phyloP scores from a whole-genome alignment of 1,140 invertebrate genomes.

The Drosophila tsacasi region DNA sequence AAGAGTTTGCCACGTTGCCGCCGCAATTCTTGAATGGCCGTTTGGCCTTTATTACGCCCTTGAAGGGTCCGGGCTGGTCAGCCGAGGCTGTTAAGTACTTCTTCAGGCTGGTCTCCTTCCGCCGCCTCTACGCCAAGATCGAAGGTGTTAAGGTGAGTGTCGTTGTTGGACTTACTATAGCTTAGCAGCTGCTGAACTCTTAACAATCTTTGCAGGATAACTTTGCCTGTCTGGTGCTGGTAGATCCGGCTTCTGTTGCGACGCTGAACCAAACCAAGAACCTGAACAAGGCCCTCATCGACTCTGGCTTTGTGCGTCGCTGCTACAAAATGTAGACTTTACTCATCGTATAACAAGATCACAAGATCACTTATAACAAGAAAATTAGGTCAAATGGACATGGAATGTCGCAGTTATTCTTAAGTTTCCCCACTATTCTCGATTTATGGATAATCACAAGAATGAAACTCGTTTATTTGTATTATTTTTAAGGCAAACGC shows the following conservation, averaged over 20 bases:
- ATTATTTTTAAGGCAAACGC: constrained; percentile 84
- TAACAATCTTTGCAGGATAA: constrained; percentile 39
- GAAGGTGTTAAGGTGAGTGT: constrained; percentile 39
- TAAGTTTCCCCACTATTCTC: neutral
- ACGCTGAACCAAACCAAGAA: constrained; percentile 20
- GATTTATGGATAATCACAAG: too few species aligned
- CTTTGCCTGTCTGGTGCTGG: constrained; percentile 48
- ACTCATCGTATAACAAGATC: too few species aligned
- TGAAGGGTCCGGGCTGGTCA: constrained; percentile 40
- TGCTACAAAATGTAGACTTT: constrained; percentile 15
- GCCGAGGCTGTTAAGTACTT: constrained; percentile 44
- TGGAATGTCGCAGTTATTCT: neutral
- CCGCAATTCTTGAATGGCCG: constrained; percentile 41
- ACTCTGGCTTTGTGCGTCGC: constrained; percentile 57
- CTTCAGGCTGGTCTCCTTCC: constrained; percentile 33
- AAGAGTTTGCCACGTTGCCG: constrained; percentile 59
- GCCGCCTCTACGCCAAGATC: constrained; percentile 49
- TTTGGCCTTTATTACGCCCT: constrained; percentile 48
- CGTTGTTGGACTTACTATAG: neutral
- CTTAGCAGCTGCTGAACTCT: neutral
- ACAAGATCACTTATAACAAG: neutral
- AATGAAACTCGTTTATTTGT: constrained; percentile 43
- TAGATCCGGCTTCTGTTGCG: constrained; percentile 38
- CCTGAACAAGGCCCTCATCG: constrained; percentile 57
- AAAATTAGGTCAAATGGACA: neutral